Evolutionary conservation across 2,888 invertebrate genomes (phyloP).

Genomic region (Clistopyga incitator): DNA sequence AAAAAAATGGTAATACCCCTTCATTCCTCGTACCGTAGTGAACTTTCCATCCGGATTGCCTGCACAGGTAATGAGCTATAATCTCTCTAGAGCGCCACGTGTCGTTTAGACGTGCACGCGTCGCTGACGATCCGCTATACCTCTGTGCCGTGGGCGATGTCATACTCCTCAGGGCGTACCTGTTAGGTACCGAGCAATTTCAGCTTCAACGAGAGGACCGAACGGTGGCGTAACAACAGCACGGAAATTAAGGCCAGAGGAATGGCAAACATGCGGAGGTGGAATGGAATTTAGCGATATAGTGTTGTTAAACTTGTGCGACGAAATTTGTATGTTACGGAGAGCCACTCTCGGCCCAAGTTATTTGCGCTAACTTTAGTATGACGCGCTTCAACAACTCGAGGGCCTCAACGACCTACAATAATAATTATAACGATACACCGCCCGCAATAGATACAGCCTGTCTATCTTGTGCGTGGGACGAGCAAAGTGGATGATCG

Average conservation of each 20-base stretch:
- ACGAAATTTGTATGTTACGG: slow-evolving; percentile 1
- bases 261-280: slow-evolving; percentile 13
- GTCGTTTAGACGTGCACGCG: slow-evolving; percentile 9
- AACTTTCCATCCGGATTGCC: background rate
- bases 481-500: too few species aligned
- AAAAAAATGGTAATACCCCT: background rate
- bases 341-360: background rate
- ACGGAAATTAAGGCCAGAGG: background rate
- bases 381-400: background rate
- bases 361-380: background rate
- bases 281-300: background rate
- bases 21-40: background rate
- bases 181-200: slow-evolving; percentile 24
- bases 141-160: slow-evolving; percentile 5
- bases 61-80: slow-evolving; percentile 12
- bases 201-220: background rate
- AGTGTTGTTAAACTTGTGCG: background rate
- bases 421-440: background rate
- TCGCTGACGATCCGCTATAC: background rate
- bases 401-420: background rate
- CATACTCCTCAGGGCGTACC: slow-evolving; percentile 11
- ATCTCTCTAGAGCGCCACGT: slow-evolving; percentile 8
- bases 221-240: background rate
- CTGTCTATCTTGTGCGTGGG: too few species aligned
- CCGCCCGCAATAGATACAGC: background rate